phyloP scores from a whole-genome alignment of 2,888 invertebrate species.

The Cerastis leucographa region DNA sequence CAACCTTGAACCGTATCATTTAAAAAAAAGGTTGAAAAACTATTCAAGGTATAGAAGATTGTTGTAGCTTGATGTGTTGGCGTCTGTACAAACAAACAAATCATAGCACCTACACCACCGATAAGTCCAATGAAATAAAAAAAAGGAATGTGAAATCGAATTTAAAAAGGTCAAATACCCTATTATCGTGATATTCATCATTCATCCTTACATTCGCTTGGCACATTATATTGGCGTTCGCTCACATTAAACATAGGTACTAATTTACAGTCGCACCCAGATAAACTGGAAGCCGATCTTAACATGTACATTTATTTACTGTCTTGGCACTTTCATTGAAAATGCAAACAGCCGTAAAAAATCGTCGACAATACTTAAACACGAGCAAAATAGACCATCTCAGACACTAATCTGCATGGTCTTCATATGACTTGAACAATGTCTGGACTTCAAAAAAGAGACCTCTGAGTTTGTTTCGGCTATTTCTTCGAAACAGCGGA shows the following conservation, averaged over 20 bases:
- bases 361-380: background rate
- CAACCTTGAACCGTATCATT: no score
- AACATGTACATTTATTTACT: background rate
- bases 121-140: background rate
- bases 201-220: conserved; percentile 16
- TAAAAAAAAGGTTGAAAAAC: no score
- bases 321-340: background rate
- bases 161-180: conserved; percentile 7
- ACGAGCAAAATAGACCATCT: background rate
- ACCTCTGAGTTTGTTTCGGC: no score
- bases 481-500: no score
- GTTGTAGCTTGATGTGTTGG: no score
- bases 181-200: background rate
- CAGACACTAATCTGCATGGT: no score
- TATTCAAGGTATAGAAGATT: no score
- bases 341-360: background rate
- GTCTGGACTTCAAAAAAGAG: no score
- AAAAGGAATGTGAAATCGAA: background rate
- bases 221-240: conserved; percentile 9
- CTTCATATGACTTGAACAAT: no score
- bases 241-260: background rate
- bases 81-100: background rate
- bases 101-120: background rate
- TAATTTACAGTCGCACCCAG: conserved; percentile 13
- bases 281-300: background rate